phyloP scores from a whole-genome alignment of 2,113 vertebrate genomes.

The Corydoras maculifer region DNA sequence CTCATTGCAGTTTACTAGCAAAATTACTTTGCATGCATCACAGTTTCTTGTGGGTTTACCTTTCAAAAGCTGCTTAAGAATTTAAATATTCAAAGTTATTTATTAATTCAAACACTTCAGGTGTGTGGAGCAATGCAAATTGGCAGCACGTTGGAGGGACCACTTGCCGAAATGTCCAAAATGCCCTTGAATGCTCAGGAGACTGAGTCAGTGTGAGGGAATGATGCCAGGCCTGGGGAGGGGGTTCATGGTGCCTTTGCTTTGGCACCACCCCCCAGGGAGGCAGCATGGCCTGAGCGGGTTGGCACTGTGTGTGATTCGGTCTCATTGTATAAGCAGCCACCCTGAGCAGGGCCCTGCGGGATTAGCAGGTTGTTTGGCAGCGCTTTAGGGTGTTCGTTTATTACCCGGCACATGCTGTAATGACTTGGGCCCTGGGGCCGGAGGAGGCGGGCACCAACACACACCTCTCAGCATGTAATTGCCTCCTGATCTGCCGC shows the following conservation, averaged over 20 bases:
- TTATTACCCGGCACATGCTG: conserved; percentile 57
- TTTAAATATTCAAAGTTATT: conserved; percentile 8
- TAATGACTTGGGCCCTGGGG: conserved; percentile 53
- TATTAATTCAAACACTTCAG: neutral
- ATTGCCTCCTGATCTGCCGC: conserved; percentile 53
- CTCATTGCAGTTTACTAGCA: conserved; percentile 54
- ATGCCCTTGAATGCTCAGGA: conserved; percentile 14
- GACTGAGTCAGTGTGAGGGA: neutral
- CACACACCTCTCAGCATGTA: conserved; percentile 55
- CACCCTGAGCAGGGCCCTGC: conserved; percentile 39
- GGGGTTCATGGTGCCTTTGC: neutral
- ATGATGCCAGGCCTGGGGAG: neutral
- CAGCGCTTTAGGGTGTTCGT: conserved; percentile 56
- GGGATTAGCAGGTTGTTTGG: conserved; percentile 71
- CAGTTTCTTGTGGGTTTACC: neutral
- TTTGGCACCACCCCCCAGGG: conserved; percentile 22
- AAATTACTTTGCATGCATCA: conserved; percentile 47
- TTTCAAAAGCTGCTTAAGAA: conserved; percentile 1
- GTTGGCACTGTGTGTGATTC: conserved; percentile 56
- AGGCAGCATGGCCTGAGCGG: conserved; percentile 20
- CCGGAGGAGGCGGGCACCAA: conserved; percentile 38
- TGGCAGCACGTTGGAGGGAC: neutral
- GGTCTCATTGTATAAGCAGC: conserved; percentile 49
- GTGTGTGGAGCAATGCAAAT: conserved; percentile 16
- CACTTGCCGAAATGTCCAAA: conserved; percentile 10